Percentiles rank a stretch among this genome's conserved stretches.
Evolutionary conservation across 2,888 invertebrate genomes (phyloP).

Genomic region (Carterocephalus palaemon): DNA sequence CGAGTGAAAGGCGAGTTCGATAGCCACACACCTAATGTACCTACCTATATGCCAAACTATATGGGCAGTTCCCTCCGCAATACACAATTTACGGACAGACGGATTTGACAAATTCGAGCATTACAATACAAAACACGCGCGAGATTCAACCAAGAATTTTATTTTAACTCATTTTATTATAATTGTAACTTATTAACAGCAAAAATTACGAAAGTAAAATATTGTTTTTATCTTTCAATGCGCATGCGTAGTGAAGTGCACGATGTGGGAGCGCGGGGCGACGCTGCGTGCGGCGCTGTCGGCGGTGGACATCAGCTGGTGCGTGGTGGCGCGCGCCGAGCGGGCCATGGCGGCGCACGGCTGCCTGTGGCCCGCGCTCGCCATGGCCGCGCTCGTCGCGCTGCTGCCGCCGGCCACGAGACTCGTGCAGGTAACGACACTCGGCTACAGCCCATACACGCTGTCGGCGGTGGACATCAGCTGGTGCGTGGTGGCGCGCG

Average conservation of each 20-base stretch:
- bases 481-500: conserved; percentile 94
- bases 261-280: conserved; percentile 95
- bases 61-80: too few species aligned
- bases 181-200: too few species aligned
- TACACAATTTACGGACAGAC: too few species aligned
- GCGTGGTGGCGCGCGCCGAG: conserved; percentile 95
- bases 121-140: too few species aligned
- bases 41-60: too few species aligned
- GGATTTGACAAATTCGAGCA: too few species aligned
- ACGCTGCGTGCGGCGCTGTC: conserved; percentile 95
- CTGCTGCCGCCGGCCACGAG: conserved; percentile 51
- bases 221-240: too few species aligned
- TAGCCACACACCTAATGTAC: too few species aligned
- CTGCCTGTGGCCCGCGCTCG: conserved; percentile 55
- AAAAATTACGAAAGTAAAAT: too few species aligned
- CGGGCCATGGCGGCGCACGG: conserved; percentile 66
- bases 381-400: conserved; percentile 63
- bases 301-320: conserved; percentile 95
- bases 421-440: conserved; percentile 63
- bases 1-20: too few species aligned
- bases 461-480: conserved; percentile 96
- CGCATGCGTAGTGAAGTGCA: conserved; percentile 92
- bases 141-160: too few species aligned
- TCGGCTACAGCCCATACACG: conserved; percentile 57
- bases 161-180: too few species aligned